phyloP scores from a whole-genome alignment of 2,113 vertebrate genomes.

The Phyllostomus hastatus region DNA sequence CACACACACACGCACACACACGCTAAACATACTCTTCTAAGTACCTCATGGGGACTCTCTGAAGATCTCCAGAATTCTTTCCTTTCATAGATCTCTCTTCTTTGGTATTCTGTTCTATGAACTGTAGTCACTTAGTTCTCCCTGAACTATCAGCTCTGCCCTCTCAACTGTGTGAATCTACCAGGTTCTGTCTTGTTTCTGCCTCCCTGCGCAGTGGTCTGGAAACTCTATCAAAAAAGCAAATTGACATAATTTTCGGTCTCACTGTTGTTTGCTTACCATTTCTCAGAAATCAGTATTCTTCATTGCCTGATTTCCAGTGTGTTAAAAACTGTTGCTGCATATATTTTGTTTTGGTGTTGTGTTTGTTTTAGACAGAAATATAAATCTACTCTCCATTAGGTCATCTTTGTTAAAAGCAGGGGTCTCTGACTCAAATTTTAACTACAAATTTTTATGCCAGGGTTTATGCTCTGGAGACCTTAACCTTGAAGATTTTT shows the following conservation, averaged over 20 bases:
- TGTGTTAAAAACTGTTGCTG: not conserved
- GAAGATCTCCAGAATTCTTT: not conserved
- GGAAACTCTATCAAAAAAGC: not conserved
- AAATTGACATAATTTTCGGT: not conserved
- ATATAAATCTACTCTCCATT: not conserved
- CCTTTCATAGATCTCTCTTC: not conserved
- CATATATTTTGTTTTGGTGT: not conserved
- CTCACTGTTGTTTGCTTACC: too few relatives aligned
- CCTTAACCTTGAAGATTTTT: not conserved
- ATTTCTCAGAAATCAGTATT: not conserved
- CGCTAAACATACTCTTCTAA: not conserved
- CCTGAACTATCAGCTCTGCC: not conserved
- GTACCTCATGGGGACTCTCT: not conserved
- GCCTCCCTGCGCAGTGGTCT: not conserved
- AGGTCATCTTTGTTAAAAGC: not conserved
- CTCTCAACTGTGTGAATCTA: not conserved
- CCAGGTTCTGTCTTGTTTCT: not conserved
- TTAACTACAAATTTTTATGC: not conserved
- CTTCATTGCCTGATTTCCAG: not conserved
- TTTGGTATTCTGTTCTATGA: not conserved
- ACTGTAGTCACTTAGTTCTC: not conserved
- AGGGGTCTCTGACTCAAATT: not conserved
- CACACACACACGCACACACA: not conserved
- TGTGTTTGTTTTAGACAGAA: not conserved
- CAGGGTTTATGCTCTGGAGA: accelerated